Conservation (phyloP, 2,888 invertebrate genomes). For the Crocallis elinguaria region DNA sequence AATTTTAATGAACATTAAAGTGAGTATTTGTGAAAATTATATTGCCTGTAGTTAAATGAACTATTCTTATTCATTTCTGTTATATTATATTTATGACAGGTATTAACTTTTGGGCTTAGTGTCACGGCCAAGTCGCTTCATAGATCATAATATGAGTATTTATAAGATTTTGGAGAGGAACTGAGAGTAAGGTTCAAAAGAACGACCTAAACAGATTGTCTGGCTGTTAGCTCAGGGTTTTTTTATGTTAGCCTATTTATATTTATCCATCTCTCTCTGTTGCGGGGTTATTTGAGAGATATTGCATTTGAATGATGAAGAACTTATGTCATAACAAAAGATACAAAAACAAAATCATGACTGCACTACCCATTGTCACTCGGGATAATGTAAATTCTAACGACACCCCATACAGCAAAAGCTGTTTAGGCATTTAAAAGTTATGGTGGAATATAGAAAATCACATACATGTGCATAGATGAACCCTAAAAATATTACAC, state of each 20-base stretch:
- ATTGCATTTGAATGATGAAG: no score
- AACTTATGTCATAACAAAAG: no score
- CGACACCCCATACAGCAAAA: no score
- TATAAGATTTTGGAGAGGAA: slow-evolving; percentile 8
- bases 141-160: slow-evolving; percentile 12
- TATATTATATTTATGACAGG: slow-evolving; percentile 9
- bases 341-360: no score
- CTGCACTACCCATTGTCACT: no score
- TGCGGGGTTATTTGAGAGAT: no score
- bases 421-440: no score
- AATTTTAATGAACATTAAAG: slow-evolving; percentile 20
- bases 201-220: neutral
- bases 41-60: slow-evolving; percentile 10
- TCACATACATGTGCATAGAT: no score
- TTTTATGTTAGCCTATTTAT: neutral
- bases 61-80: slow-evolving; percentile 11
- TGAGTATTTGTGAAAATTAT: slow-evolving; percentile 10
- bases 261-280: no score
- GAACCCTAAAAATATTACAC: no score
- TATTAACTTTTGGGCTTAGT: slow-evolving; percentile 8
- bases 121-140: slow-evolving; percentile 12
- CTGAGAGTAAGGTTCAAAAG: slow-evolving; percentile 8
- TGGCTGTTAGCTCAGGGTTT: neutral
- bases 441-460: no score
- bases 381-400: no score